Conservation (phyloP, 2,797 vertebrate species). For the Spea hammondii region DNA sequence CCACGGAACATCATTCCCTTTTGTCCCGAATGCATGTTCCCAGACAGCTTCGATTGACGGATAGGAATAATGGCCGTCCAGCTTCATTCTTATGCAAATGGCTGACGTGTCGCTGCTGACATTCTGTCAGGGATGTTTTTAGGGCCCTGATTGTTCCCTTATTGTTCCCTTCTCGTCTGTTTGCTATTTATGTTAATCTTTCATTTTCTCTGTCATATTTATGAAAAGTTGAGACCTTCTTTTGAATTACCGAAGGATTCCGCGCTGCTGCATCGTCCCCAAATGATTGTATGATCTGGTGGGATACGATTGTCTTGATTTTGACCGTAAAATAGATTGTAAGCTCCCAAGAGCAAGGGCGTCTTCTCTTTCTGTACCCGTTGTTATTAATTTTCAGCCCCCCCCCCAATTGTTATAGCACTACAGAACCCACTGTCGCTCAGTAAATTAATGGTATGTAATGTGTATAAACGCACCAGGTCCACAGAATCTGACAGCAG, state of each 20-base stretch:
- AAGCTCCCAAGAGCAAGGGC: too few relatives aligned
- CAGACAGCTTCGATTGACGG: not conserved
- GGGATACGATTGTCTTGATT: too few relatives aligned
- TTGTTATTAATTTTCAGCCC: too few relatives aligned
- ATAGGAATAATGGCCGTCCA: not conserved
- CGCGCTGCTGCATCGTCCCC: too few relatives aligned
- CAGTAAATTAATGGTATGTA: too few relatives aligned
- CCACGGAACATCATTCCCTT: not conserved
- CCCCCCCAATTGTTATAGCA: too few relatives aligned
- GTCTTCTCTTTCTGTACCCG: too few relatives aligned
- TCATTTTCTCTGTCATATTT: not conserved
- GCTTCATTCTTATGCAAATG: not conserved
- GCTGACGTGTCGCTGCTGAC: not conserved
- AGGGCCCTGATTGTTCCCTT: not conserved
- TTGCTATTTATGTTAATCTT: not conserved
- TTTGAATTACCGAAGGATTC: not conserved
- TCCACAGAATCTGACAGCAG: too few relatives aligned
- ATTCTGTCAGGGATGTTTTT: not conserved
- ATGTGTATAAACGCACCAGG: too few relatives aligned
- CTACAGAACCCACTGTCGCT: too few relatives aligned
- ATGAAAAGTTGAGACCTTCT: not conserved
- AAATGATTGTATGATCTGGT: too few relatives aligned
- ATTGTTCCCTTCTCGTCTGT: not conserved
- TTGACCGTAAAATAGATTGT: too few relatives aligned
- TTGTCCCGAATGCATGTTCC: not conserved